phyloP scores from a whole-genome alignment of 2,113 vertebrate species.

The Hassar affinis region DNA sequence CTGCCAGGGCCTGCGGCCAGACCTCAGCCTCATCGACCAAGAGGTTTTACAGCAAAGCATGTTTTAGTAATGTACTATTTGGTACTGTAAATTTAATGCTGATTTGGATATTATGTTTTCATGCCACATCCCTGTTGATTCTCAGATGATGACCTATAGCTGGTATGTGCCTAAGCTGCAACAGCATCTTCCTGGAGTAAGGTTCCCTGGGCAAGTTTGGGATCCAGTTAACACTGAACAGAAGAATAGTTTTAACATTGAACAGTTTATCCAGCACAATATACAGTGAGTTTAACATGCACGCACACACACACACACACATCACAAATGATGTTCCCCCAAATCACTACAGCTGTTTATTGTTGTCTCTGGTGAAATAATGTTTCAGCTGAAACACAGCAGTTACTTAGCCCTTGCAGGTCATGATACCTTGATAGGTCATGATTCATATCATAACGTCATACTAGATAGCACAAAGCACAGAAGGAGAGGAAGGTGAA shows the following conservation, averaged over 20 bases:
- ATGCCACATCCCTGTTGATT: conserved; percentile 1
- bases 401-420: background rate
- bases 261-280: conserved; percentile 88
- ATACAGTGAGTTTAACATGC: conserved; percentile 77
- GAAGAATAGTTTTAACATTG: conserved; percentile 85
- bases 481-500: conserved; percentile 33
- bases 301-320: background rate
- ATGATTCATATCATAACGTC: conserved; percentile 17
- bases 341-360: background rate
- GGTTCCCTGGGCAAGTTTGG: conserved; percentile 87
- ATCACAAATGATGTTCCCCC: background rate
- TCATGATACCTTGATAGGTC: conserved; percentile 13
- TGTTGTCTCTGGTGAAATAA: background rate
- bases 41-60: conserved; percentile 76
- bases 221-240: conserved; percentile 69
- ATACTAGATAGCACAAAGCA: conserved; percentile 48
- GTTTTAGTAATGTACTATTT: background rate
- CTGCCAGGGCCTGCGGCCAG: conserved; percentile 83
- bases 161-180: conserved; percentile 93
- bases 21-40: conserved; percentile 89
- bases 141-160: conserved; percentile 93
- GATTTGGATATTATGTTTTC: background rate
- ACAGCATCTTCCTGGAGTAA: conserved; percentile 80
- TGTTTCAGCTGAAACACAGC: background rate
- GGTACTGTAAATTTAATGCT: background rate